phyloP scores from a whole-genome alignment of 1,140 invertebrate species.

The Luehdorfia chinensis region DNA sequence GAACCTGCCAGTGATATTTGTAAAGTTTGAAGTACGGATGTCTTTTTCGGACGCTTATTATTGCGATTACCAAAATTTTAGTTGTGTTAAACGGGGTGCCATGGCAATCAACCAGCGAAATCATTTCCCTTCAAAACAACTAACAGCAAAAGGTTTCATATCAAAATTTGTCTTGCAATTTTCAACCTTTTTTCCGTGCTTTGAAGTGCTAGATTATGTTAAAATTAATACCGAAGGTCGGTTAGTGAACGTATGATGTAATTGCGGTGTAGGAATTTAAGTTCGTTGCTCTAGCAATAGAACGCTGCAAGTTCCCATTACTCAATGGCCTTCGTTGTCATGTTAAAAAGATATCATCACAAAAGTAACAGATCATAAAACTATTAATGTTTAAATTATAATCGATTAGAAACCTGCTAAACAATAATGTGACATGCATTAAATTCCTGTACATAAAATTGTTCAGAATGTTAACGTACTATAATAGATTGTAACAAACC shows the following conservation, averaged over 20 bases:
- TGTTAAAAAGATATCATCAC: not conserved
- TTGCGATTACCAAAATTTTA: too few relatives aligned
- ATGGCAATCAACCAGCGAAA: constrained; percentile 24
- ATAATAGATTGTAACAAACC: too few relatives aligned
- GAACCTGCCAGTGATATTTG: too few relatives aligned
- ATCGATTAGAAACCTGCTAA: too few relatives aligned
- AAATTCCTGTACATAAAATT: too few relatives aligned
- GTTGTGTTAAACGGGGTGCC: constrained; percentile 11
- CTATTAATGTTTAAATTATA: too few relatives aligned
- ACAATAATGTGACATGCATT: too few relatives aligned
- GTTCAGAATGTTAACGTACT: too few relatives aligned
- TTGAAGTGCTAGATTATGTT: constrained; percentile 18
- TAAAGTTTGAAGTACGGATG: too few relatives aligned
- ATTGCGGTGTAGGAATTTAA: constrained; percentile 19
- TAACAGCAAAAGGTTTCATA: not conserved
- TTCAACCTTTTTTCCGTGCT: not conserved
- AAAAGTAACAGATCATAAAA: too few relatives aligned
- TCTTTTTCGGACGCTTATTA: too few relatives aligned
- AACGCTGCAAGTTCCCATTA: constrained; percentile 12
- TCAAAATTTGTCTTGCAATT: too few relatives aligned
- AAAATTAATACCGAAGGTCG: not conserved
- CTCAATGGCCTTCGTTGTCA: not conserved
- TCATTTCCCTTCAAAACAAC: constrained; percentile 17
- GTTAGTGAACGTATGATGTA: constrained; percentile 26
- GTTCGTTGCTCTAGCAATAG: constrained; percentile 23